Percentiles rank a stretch among this genome's conserved stretches.
These are phyloP conservation scores for Lagopus muta DNA, from an alignment of 2,113 vertebrate species.

Conservation along the genomic window DNA sequence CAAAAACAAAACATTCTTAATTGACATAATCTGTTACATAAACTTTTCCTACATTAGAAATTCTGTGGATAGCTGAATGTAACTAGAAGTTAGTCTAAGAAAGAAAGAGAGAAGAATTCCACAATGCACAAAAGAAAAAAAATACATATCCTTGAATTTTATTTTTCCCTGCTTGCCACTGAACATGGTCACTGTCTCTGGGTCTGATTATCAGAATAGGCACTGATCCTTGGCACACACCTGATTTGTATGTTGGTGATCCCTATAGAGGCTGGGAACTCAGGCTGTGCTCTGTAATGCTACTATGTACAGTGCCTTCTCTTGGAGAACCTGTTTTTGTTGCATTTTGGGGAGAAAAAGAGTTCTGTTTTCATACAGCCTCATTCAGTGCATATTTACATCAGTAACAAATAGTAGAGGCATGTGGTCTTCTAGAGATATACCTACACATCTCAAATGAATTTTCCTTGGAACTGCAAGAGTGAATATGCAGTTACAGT, in stretches of 20 bases:
- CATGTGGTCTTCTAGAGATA: neutral
- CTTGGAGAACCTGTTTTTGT: neutral
- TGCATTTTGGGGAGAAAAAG: neutral
- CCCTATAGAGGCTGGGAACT: neutral
- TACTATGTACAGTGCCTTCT: fast-evolving
- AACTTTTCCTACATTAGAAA: neutral
- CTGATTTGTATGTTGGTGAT: neutral
- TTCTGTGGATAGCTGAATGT: neutral
- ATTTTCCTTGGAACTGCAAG: neutral
- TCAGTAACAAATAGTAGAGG: neutral
- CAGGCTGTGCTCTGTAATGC: neutral
- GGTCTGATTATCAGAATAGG: neutral
- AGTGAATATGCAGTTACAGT: neutral
- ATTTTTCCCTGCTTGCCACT: neutral
- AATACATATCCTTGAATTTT: neutral
- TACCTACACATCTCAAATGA: neutral
- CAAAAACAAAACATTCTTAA: neutral
- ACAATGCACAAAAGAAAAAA: neutral
- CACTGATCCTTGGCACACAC: neutral
- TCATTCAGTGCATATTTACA: neutral
- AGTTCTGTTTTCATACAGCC: neutral
- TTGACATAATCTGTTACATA: fast-evolving
- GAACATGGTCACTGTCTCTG: neutral
- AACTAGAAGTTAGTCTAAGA: neutral
- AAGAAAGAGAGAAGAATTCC: neutral